Conservation (phyloP, 2,888 invertebrate species). For the Merodon equestris region DNA sequence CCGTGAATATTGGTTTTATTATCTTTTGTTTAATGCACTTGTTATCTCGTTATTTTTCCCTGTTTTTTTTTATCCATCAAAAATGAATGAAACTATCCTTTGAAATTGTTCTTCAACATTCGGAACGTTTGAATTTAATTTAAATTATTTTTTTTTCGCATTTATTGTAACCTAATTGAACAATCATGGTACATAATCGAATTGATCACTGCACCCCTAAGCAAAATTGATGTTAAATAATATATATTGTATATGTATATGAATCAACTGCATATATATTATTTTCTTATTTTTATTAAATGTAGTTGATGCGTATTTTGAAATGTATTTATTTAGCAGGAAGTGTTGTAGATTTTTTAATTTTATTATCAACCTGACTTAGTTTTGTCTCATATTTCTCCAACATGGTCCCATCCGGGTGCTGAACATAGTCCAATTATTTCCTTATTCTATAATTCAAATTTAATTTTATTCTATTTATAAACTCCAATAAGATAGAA, state of each 20-base stretch:
- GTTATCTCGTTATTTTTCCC: slow-evolving; percentile 23
- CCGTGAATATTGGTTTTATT: slow-evolving; percentile 35
- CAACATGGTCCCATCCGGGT: too few relatives aligned
- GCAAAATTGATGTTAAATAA: slow-evolving; percentile 28
- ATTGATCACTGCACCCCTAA: slow-evolving; percentile 72
- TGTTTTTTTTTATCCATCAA: slow-evolving; percentile 9
- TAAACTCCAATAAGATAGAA: too few relatives aligned
- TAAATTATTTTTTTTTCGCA: slow-evolving; percentile 5
- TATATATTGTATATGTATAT: too few relatives aligned
- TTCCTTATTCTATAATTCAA: too few relatives aligned
- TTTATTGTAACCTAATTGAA: slow-evolving; percentile 41
- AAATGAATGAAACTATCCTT: not conserved
- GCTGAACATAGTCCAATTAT: too few relatives aligned
- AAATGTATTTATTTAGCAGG: slow-evolving; percentile 37
- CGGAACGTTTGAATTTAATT: slow-evolving; percentile 10
- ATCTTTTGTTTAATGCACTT: slow-evolving; percentile 41
- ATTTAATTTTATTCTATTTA: too few relatives aligned
- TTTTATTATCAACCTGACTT: too few relatives aligned
- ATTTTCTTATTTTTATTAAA: slow-evolving; percentile 26
- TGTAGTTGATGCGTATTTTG: slow-evolving; percentile 27
- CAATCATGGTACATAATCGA: slow-evolving; percentile 70
- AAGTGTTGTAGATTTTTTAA: slow-evolving; percentile 19
- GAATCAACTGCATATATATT: slow-evolving; percentile 3
- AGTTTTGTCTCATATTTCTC: too few relatives aligned
- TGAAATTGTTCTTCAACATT: slow-evolving; percentile 30